These are phyloP conservation scores for Bombus fervidus DNA, from an alignment of 1,140 invertebrate species.

Conservation along the genomic window DNA sequence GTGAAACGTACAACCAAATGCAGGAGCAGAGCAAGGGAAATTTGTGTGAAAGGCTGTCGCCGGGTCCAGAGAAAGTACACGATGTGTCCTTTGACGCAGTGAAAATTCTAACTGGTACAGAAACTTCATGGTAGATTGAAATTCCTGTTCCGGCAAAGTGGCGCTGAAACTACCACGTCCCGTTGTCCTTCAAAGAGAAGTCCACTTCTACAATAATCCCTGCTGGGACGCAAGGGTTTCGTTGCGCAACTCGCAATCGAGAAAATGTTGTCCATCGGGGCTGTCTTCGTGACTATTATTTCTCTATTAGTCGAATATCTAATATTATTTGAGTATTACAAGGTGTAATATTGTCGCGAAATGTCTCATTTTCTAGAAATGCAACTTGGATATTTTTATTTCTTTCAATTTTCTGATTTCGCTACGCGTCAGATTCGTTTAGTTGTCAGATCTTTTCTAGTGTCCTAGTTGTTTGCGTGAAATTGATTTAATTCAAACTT, in stretches of 20 bases:
- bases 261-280: neutral
- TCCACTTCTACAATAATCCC: conserved; percentile 3
- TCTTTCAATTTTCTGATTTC: neutral
- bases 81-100: conserved; percentile 33
- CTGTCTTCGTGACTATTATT: neutral
- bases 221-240: conserved; percentile 3
- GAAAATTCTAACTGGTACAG: conserved; percentile 12
- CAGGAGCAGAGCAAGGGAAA: neutral
- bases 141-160: conserved; percentile 23
- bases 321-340: neutral
- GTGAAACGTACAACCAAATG: neutral
- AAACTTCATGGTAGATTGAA: conserved; percentile 36
- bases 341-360: neutral
- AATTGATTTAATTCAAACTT: no score
- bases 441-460: no score
- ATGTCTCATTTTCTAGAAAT: neutral
- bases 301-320: neutral
- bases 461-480: no score
- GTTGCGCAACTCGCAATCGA: neutral
- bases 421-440: no score
- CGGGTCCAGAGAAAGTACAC: conserved; percentile 7
- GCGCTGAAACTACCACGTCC: neutral
- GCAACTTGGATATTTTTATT: neutral
- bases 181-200: conserved; percentile 26
- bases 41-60: conserved; percentile 16